Conservation (phyloP, 2,113 vertebrate genomes). For the Astatotilapia flaviijosephi region DNA sequence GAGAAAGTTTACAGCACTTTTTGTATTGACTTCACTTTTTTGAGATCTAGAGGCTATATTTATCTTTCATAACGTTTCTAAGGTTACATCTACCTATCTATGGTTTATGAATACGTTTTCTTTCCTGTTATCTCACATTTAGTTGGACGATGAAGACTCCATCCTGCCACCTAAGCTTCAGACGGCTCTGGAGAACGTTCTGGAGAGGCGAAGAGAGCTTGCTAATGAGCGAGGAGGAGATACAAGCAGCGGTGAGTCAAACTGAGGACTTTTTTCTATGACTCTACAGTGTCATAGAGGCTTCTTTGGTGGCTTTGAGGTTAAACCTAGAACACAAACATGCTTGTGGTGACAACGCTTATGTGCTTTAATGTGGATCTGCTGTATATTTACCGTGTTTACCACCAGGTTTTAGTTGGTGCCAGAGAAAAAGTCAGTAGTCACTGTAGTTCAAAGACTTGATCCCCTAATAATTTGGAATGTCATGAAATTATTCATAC, state of each 20-base stretch:
- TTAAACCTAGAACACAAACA: background rate
- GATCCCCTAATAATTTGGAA: background rate
- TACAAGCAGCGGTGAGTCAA: slow-evolving; percentile 52
- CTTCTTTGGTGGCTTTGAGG: background rate
- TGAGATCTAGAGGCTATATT: background rate
- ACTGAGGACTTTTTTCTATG: background rate
- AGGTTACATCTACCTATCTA: background rate
- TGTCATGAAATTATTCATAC: background rate
- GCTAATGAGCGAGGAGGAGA: slow-evolving; percentile 77
- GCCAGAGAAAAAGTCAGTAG: background rate
- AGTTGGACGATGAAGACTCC: slow-evolving; percentile 90
- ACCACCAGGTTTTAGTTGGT: background rate
- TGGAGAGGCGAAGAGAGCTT: slow-evolving; percentile 83
- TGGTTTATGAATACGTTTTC: background rate
- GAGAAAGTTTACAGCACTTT: accelerated
- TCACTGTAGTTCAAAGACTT: background rate
- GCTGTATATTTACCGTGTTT: background rate
- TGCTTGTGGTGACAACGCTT: background rate
- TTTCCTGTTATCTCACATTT: background rate
- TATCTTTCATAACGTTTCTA: accelerated
- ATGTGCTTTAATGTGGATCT: background rate
- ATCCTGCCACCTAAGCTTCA: slow-evolving; percentile 88
- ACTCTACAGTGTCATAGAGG: background rate
- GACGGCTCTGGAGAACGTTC: slow-evolving; percentile 79
- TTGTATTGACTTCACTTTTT: background rate